phyloP scores from a whole-genome alignment of 2,888 invertebrate species.

The Apamea monoglypha region DNA sequence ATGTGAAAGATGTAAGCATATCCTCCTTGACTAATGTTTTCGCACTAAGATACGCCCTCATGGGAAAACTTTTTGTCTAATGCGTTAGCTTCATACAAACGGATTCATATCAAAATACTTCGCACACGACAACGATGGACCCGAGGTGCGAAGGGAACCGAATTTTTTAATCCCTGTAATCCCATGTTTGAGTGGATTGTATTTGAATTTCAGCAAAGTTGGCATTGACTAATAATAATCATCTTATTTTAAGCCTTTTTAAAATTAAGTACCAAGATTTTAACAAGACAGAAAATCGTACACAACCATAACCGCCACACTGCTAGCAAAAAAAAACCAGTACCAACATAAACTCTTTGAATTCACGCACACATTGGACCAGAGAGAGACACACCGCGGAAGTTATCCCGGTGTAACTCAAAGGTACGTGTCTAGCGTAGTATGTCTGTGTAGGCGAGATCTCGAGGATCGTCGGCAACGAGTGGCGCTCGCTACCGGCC shows the following conservation, averaged over 20 bases:
- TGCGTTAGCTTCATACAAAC: neutral
- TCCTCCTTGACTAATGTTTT: neutral
- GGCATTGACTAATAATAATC: neutral
- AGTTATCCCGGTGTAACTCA: conserved; percentile 50
- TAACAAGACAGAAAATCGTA: conserved; percentile 20
- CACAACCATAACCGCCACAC: conserved; percentile 49
- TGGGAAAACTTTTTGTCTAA: no score
- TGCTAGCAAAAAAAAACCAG: conserved; percentile 35
- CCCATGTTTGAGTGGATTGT: neutral
- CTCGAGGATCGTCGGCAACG: conserved; percentile 93
- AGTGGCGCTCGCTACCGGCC: conserved; percentile 98
- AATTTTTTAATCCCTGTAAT: neutral
- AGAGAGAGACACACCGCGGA: conserved; percentile 61
- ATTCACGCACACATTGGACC: conserved; percentile 62
- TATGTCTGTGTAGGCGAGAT: conserved; percentile 89
- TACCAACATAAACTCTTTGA: conserved; percentile 53
- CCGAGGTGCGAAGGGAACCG: neutral
- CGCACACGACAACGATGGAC: no score
- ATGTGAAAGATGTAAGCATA: neutral
- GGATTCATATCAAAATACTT: neutral
- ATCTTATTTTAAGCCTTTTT: neutral
- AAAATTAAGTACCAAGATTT: neutral
- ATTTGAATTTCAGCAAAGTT: conserved; percentile 20
- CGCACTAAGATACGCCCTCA: neutral
- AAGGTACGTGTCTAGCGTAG: conserved; percentile 67